These are phyloP conservation scores for Psilopogon haemacephalus DNA, from an alignment of 2,113 vertebrate species.

Conservation along the genomic window DNA sequence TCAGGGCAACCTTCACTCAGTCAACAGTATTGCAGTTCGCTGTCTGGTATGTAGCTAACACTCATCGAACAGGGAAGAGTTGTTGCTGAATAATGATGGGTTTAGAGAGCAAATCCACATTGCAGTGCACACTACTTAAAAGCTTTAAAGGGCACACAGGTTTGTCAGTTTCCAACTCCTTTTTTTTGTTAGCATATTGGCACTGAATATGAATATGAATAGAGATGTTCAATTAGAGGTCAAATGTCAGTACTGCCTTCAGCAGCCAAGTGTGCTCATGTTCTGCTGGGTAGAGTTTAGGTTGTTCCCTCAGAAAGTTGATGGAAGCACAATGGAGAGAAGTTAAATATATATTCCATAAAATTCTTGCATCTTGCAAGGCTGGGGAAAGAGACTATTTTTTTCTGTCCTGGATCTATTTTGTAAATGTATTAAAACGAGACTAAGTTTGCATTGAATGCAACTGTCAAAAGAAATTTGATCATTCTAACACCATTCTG, in stretches of 20 bases:
- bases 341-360: neutral
- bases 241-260: neutral
- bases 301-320: neutral
- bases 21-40: neutral
- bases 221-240: neutral
- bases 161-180: neutral
- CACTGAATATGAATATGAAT: neutral
- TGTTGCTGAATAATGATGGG: neutral
- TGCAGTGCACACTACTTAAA: neutral
- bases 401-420: neutral
- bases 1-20: neutral
- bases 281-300: neutral
- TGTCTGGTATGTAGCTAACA: neutral
- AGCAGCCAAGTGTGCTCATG: neutral
- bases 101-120: neutral
- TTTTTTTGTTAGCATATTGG: neutral
- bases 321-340: neutral
- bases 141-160: neutral
- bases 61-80: neutral
- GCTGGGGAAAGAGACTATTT: neutral
- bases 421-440: neutral
- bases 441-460: neutral
- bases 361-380: neutral
- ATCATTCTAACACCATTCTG: neutral
- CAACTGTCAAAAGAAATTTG: neutral